Evolutionary conservation across 1,140 invertebrate genomes (phyloP).

Genomic region (Andricus grossulariae): DNA sequence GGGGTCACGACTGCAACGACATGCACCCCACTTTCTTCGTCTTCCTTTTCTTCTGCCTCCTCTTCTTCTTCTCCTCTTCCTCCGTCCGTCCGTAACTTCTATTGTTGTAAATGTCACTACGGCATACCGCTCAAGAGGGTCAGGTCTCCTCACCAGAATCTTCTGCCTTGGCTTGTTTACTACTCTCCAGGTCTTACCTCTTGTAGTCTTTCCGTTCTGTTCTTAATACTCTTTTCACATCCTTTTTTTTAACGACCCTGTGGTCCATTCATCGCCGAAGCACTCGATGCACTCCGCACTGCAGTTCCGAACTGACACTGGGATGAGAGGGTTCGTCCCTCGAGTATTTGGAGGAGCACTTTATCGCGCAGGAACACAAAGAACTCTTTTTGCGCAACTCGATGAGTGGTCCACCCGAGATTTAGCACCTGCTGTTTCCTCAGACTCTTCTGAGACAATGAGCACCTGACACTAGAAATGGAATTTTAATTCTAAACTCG

Average conservation of each 20-base stretch:
- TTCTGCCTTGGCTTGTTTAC: constrained; percentile 3
- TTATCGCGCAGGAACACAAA: not conserved
- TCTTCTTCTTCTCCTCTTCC: constrained; percentile 36
- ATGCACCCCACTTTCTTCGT: constrained; percentile 32
- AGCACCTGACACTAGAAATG: no score
- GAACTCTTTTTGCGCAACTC: not conserved
- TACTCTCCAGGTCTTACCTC: not conserved
- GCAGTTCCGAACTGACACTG: not conserved
- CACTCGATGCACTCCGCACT: constrained; percentile 16
- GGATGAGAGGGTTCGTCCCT: not conserved
- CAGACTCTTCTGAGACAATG: no score
- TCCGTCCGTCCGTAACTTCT: constrained; percentile 32
- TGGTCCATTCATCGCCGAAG: constrained; percentile 13
- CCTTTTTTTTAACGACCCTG: no score
- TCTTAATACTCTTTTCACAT: not conserved
- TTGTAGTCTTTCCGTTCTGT: not conserved
- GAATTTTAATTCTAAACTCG: no score
- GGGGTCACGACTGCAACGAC: constrained; percentile 31
- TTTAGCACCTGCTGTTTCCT: not conserved
- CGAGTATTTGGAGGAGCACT: not conserved
- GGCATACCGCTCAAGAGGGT: not conserved
- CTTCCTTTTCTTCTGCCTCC: constrained; percentile 36
- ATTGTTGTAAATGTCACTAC: not conserved
- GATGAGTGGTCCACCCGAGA: no score
- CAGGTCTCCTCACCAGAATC: no score